Percentiles rank a stretch among this genome's conserved stretches.
Evolutionary conservation across 2,113 vertebrate species (phyloP).

Genomic region (Lathamus discolor): DNA sequence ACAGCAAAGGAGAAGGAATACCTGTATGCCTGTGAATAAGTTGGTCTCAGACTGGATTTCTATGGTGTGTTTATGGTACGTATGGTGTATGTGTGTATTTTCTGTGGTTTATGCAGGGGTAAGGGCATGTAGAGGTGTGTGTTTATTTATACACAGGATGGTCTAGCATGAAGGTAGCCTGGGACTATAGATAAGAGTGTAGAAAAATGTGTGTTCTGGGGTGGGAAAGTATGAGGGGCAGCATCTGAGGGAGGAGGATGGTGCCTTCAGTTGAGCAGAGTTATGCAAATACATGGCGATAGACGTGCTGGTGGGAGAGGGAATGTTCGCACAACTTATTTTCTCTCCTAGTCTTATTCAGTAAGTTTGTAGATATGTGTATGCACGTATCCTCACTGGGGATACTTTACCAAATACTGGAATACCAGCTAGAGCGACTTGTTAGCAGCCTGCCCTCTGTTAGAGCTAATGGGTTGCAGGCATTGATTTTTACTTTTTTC

Average conservation of each 20-base stretch:
- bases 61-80: background rate
- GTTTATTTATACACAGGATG: background rate
- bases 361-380: background rate
- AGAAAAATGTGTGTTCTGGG: background rate
- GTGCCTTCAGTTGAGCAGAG: background rate
- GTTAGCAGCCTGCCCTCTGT: slow-evolving; percentile 59
- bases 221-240: background rate
- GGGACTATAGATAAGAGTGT: background rate
- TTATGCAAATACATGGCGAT: background rate
- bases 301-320: background rate
- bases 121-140: background rate
- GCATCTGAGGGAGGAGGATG: background rate
- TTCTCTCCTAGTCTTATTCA: background rate
- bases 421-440: slow-evolving; percentile 15
- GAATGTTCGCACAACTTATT: background rate
- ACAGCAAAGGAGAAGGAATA: background rate
- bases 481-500: slow-evolving; percentile 65
- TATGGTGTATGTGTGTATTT: background rate
- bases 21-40: background rate
- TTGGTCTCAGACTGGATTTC: background rate
- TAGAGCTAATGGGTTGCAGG: slow-evolving; percentile 63
- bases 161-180: background rate
- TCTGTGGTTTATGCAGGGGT: background rate
- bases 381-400: background rate
- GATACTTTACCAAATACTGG: slow-evolving; percentile 5